Evolutionary conservation across 1,140 invertebrate genomes (phyloP).

Genomic region (Euwallacea similis): DNA sequence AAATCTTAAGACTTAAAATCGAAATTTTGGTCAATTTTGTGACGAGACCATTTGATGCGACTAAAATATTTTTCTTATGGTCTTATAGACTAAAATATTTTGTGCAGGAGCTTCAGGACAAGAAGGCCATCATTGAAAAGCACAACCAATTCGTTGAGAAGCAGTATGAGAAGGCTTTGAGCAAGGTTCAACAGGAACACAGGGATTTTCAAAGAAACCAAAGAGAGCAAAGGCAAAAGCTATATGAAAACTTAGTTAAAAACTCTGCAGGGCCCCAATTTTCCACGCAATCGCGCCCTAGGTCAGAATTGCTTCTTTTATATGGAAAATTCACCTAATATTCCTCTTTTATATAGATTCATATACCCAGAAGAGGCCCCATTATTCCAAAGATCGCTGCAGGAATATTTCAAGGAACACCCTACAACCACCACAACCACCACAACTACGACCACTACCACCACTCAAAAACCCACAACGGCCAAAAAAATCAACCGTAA

Average conservation of each 20-base stretch:
- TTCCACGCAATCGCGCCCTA: constrained; percentile 1
- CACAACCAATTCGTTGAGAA: constrained; percentile 70
- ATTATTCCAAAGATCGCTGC: constrained; percentile 55
- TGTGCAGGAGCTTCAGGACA: constrained; percentile 58
- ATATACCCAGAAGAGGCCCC: constrained; percentile 54
- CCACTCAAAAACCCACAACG: constrained; percentile 50
- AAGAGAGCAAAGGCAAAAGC: constrained; percentile 54
- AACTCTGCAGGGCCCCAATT: constrained; percentile 35
- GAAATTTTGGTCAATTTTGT: too few species aligned
- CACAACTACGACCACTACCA: constrained; percentile 52
- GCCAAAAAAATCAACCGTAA: constrained; percentile 32
- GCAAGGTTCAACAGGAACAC: constrained; percentile 66
- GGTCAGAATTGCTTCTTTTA: constrained; percentile 1
- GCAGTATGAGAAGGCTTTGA: constrained; percentile 68
- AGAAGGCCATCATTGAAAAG: constrained; percentile 68
- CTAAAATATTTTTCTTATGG: too few species aligned
- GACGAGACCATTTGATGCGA: too few species aligned
- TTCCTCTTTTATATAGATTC: constrained; percentile 35
- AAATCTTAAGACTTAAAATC: too few species aligned
- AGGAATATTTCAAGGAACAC: constrained; percentile 58
- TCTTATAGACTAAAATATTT: background rate
- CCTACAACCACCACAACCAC: constrained; percentile 56
- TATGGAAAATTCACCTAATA: background rate
- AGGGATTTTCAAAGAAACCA: constrained; percentile 65
- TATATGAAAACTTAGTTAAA: constrained; percentile 53